phyloP scores from a whole-genome alignment of 1,140 invertebrate genomes.

The Scaptodrosophila lebanonensis region DNA sequence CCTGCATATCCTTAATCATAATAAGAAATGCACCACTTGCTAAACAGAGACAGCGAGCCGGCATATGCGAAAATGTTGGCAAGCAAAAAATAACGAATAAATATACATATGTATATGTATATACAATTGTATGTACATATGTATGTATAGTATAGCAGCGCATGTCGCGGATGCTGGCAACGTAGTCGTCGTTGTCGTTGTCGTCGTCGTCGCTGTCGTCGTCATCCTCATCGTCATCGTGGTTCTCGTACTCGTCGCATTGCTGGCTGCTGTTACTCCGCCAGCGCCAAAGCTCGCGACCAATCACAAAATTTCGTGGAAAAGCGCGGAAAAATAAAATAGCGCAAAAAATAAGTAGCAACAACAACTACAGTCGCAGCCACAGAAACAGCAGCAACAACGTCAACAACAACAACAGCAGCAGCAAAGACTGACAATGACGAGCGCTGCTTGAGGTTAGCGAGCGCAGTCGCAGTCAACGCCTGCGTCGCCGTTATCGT shows the following conservation, averaged over 20 bases:
- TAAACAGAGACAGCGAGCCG: constrained; percentile 59
- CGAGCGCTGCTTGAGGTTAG: constrained; percentile 45
- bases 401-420: constrained; percentile 12
- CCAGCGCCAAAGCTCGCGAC: constrained; percentile 63
- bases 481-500: constrained; percentile 62
- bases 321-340: constrained; percentile 71
- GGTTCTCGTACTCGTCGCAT: too few relatives aligned
- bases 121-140: constrained; percentile 12
- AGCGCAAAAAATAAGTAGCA: constrained; percentile 54
- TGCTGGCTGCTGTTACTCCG: constrained; percentile 27
- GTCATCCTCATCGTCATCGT: constrained; percentile 49
- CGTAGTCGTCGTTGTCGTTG: constrained; percentile 33
- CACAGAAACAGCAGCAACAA: constrained; percentile 43
- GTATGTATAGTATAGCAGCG: too few relatives aligned
- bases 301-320: constrained; percentile 75
- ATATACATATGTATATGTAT: constrained; percentile 10
- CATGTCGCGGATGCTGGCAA: neutral
- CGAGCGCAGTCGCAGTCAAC: constrained; percentile 49
- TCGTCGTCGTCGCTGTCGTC: constrained; percentile 31
- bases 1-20: constrained; percentile 65
- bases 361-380: constrained; percentile 21
- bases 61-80: constrained; percentile 45
- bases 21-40: constrained; percentile 67
- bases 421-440: constrained; percentile 59
- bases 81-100: constrained; percentile 44